A percentile compares a stretch with the other conserved stretches of the same genome.
Evolutionary conservation across 30 jellyfish, hydroid and myxozoan species (phyloP).

Genomic region (Aurelia sp.): DNA sequence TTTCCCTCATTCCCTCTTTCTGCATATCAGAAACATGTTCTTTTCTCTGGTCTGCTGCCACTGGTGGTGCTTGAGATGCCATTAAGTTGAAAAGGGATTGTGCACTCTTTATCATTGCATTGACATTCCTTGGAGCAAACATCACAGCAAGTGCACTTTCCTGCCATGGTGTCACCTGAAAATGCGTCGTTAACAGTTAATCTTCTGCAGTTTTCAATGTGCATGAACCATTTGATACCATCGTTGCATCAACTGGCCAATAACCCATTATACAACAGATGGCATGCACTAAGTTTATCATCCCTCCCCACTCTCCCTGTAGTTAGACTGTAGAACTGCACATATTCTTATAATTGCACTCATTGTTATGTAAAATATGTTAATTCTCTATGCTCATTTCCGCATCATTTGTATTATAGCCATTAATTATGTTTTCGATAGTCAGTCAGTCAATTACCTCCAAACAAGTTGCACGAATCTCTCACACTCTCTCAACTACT

Average conservation of each 20-base stretch:
- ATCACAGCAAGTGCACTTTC: constrained; percentile 28
- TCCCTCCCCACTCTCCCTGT: constrained; percentile 62
- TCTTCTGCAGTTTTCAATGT: constrained; percentile 17
- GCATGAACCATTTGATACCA: constrained; percentile 26
- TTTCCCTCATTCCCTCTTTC: constrained; percentile 1
- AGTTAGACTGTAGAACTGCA: too few species aligned
- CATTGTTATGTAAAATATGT: too few species aligned
- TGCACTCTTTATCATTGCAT: constrained; percentile 12
- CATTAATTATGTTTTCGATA: too few species aligned
- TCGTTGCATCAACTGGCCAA: constrained; percentile 8
- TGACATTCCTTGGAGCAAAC: constrained; percentile 19
- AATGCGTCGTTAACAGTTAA: constrained; percentile 5
- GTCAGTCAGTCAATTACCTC: too few species aligned
- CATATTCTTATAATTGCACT: too few species aligned
- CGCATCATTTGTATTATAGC: too few species aligned
- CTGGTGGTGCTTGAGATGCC: constrained; percentile 3
- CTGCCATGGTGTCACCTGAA: constrained; percentile 14
- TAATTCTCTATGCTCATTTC: too few species aligned
- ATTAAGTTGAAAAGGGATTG: background rate
- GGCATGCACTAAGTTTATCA: constrained; percentile 34
- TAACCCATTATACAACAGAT: constrained; percentile 30
- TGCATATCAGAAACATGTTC: background rate
- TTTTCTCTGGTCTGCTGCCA: background rate
- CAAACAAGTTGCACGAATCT: too few species aligned
- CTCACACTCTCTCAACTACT: too few species aligned